Evolutionary conservation across 2,113 vertebrate species (phyloP), one percentile per base, ranked within the genome.

Genomic region (Polyodon spathula): DNA sequence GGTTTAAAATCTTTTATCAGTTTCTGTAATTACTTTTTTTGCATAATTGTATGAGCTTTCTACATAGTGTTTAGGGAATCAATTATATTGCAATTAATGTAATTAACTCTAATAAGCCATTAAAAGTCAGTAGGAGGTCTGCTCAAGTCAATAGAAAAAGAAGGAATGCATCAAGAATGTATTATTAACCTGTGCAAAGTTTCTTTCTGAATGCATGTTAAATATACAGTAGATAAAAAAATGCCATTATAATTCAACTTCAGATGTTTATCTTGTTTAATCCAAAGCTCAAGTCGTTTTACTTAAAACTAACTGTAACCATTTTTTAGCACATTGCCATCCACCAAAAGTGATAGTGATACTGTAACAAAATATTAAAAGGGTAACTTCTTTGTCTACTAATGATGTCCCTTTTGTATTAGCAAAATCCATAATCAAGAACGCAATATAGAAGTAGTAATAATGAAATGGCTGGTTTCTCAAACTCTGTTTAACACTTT

Each of bases 11-110:
- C 84, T 86, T 87, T 86, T 88, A 46, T 68, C 85, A 78, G 85
- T 88, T 82, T 2, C 40, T 37, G 78, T 85, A 83, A 88, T 88
- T 82, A 86, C 84, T 8, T 51, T 88, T 90, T 90, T 88, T 88
- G 79, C 68, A 80, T 90, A 87, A 90, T 89, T 87, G 85, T 86
- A 83, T 79, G 85, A 83, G 85, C 79, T 85, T 86, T 83, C 85
- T 89, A 83, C 84, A 86, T 86, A 86, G 86, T 87, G 87, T 87
- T 89, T 89, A 90, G 63, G 80, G 80, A 86, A 87, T 88, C 83
- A 88, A 88, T 90, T 89, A 89, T 86, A 89, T 89, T 87, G 87
- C 85, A 89, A 88, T 90, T 89, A 87, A 90, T 87, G 87, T 85
- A 88, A 90, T 89, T 88, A 89, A 85, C 83, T 86, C 82, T 86